Base-by-base conservation (phyloP, 2,113 vertebrate genomes). In the Gobiocypris rarus region DNA sequence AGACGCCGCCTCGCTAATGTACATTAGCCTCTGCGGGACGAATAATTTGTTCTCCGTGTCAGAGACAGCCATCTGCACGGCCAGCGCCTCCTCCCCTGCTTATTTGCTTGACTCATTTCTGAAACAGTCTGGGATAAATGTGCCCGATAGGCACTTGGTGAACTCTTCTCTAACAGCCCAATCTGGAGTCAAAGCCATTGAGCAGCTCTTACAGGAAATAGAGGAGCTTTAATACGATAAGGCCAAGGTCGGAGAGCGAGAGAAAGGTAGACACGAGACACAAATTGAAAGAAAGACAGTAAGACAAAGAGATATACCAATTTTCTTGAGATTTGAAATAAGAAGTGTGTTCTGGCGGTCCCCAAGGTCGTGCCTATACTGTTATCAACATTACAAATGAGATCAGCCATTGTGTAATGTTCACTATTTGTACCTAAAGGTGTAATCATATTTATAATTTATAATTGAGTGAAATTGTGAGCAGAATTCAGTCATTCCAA, bases 111-210 rank as follows among this genome's bases (percentile, higher is more conserved):
- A 93, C 93, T 94, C 91, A 93, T 94, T 95, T 92, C 88, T 74
- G 28, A 41, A 81, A 77, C 31, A 56, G 48, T 81, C 83, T 61
- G 75, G 90, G 90, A 94, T 94, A 94, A 95, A 95, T 95, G 90
- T 90, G 54, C 91, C 91, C 92, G 94, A 94, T 94, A 94, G 93
- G 94, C 88, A 92, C 86, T 87, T 70, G 34, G 65, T 86, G 85
- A 95, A 93, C 93, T 92, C 92, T 93, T 91, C 89, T 91, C 93
- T 94, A 91, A 93, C 91, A 93, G 94, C 24, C 91, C 93, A 95
- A 95, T 94, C 93, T 95, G 93, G n/a, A 31, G 81, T 28, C 34
- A 10, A 93, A 56, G 48, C 48, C 54, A 67, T 38, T 61, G 79
- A 31, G 75, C 24, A 50, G 13, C 26, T 70, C 74, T 86, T 89